Evolutionary conservation across 2,888 invertebrate genomes (phyloP).

Genomic region (Philonicus albiceps): DNA sequence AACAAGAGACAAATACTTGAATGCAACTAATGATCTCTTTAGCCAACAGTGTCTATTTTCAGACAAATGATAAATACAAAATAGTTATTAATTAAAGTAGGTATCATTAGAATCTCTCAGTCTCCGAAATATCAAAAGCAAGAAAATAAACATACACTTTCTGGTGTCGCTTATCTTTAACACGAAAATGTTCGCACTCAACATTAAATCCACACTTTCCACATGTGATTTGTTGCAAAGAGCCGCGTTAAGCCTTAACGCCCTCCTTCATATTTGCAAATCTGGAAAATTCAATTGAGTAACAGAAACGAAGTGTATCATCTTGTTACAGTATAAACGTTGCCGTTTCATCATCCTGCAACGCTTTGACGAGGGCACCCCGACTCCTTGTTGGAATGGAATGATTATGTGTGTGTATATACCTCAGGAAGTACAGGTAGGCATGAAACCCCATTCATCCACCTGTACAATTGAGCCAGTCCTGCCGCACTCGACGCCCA

Average conservation of each 20-base stretch:
- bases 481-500: neutral
- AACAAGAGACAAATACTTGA: neutral
- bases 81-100: neutral
- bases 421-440: neutral
- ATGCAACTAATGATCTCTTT: neutral
- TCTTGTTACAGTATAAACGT: slow-evolving; percentile 26
- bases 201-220: neutral
- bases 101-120: neutral
- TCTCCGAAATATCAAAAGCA: neutral
- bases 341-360: neutral
- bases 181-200: neutral
- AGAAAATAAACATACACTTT: neutral
- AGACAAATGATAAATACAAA: neutral
- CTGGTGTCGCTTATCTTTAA: neutral
- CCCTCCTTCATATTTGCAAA: slow-evolving; percentile 25
- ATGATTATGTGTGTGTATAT: neutral
- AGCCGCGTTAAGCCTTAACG: slow-evolving; percentile 1
- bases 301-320: slow-evolving; percentile 32
- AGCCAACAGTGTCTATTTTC: neutral
- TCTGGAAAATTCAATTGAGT: slow-evolving; percentile 32
- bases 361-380: neutral
- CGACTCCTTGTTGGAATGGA: neutral
- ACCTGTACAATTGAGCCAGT: neutral
- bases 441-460: neutral
- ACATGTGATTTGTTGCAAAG: slow-evolving; percentile 2